phyloP scores from a whole-genome alignment of 2,888 invertebrate species.

The Zele albiditarsus region DNA sequence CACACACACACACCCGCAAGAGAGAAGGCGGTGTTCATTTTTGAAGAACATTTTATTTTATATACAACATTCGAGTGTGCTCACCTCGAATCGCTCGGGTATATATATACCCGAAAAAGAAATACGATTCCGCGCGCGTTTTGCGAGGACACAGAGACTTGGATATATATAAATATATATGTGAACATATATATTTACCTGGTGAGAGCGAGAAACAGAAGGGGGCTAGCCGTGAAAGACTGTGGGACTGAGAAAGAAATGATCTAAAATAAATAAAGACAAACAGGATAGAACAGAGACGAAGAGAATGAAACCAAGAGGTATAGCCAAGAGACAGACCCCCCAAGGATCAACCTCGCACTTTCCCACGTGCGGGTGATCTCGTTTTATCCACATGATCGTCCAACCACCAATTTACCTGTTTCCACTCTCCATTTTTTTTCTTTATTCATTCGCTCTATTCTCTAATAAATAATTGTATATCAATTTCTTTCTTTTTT shows the following conservation, averaged over 20 bases:
- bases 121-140: constrained; percentile 66
- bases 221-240: constrained; percentile 23
- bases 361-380: constrained; percentile 73
- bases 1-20: not conserved
- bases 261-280: constrained; percentile 41
- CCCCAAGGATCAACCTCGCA: constrained; percentile 70
- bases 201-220: constrained; percentile 30
- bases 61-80: constrained; percentile 25
- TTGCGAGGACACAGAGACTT: constrained; percentile 49
- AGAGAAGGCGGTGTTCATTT: constrained; percentile 50
- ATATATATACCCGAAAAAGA: constrained; percentile 56
- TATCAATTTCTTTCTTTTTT: too few relatives aligned
- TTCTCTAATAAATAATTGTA: too few relatives aligned
- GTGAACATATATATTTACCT: not conserved
- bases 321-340: constrained; percentile 53
- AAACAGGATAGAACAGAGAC: constrained; percentile 60
- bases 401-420: constrained; percentile 47
- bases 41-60: constrained; percentile 12
- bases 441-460: constrained; percentile 48
- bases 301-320: constrained; percentile 38
- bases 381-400: constrained; percentile 66
- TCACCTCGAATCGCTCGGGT: constrained; percentile 50
- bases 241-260: constrained; percentile 44
- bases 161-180: constrained; percentile 42
- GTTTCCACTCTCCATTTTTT: constrained; percentile 31